Base-by-base conservation (phyloP, 1,140 invertebrate genomes). In the Drosophila varians region DNA sequence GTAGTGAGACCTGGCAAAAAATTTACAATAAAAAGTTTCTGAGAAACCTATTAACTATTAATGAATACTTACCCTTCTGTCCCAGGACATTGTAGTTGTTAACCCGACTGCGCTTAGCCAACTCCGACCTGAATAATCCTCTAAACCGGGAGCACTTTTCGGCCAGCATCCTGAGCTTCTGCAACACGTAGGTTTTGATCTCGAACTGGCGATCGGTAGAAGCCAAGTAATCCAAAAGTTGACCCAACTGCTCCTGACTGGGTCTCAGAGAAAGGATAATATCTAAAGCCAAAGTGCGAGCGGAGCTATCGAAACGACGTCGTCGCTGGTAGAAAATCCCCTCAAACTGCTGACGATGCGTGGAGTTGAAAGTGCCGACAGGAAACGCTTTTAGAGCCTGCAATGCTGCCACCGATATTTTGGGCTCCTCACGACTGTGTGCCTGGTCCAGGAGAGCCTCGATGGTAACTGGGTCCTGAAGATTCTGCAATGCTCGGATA, bases 201-300 rank as follows among this genome's bases (percentile, higher is more conserved):
- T 96, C 95, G 64, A 93, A 95, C 58, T 93, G 92, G 2, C 91
- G 76, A 77, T 94, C 94, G 4, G 89, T 89, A 19, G 87, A 91
- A 11, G 89, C 86, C 3, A 96, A 82, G 51, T 94, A 94, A 4
- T 92, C 48, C 0, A 96, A 51, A 1, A 96, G 75, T 4, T 93
- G 86, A 28, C 84, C 88, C 5, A 96, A 53, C 45, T 92, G 89
- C 14, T 93, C 92, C 11, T 94, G 91, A 9, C 90, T 91, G 1
- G 94, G 93, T 5, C 93, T 91, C 23, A 92, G 92, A 49, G 94
- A 92, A 0, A 97, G 90, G n/a, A 97, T 90, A 7, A 97, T 92
- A 77, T 97, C 95, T 7, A 95, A 83, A 0, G 96, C 95, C 36
- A 96, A 65, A 0, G 94, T 95, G 71, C 96, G 92, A 0, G 94